These are phyloP conservation scores for Cantharis rustica DNA, from an alignment of 2,888 invertebrate species.

Conservation along the genomic window DNA sequence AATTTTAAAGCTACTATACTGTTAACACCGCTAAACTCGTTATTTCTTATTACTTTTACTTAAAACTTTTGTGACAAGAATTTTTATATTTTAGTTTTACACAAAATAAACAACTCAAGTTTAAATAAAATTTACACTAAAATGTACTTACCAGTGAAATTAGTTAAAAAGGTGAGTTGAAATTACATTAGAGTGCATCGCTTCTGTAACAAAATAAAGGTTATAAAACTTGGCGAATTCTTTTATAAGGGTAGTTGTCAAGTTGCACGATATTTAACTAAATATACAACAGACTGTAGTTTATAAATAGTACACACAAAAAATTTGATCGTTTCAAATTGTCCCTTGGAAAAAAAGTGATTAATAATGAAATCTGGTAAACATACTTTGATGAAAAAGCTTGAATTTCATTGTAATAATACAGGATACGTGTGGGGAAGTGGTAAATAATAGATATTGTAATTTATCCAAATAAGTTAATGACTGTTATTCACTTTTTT, in stretches of 20 bases:
- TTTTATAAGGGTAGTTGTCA: background rate
- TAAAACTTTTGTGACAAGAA: background rate
- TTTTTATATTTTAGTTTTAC: background rate
- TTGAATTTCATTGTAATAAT: background rate
- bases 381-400: background rate
- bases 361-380: background rate
- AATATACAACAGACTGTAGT: background rate
- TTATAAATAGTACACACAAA: too few species aligned
- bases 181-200: background rate
- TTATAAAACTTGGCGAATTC: background rate
- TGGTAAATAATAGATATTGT: background rate
- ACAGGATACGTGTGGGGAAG: background rate
- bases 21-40: background rate
- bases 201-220: background rate
- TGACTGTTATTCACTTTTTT: background rate
- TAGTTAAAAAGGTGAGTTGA: background rate
- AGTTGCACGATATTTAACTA: background rate
- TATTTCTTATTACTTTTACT: background rate
- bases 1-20: background rate
- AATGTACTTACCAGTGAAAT: background rate
- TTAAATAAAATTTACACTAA: background rate
- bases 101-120: background rate
- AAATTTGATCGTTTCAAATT: background rate
- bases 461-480: background rate
- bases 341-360: background rate